Evolutionary conservation across 2,888 invertebrate species (phyloP), one percentile per base, ranked within the genome.

Genomic region (Epirrhoe alternata): DNA sequence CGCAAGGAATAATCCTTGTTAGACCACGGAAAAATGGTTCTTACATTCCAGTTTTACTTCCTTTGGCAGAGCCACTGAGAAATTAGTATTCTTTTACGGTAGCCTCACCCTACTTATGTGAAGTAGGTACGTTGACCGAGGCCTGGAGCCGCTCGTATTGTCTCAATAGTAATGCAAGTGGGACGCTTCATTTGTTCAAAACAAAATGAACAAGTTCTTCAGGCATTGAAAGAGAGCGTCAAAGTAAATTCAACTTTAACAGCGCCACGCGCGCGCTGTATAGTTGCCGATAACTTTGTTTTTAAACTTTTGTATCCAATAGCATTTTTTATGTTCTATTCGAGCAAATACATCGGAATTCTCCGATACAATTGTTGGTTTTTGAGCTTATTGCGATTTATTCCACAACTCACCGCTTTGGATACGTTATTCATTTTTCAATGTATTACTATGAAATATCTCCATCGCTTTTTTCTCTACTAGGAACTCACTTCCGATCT

Each of bases 211-310:
- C 69, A 58, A 66, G 65, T 57, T 57, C 61, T 59, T 55, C 58
- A 38, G 53, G 60, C 64, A 61, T 68, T 69, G 71, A 73, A 73
- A 67, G 61, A 66, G 52, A 68, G 74, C 72, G 73, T 69, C 74
- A 72, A 80, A 80, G 75, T 81, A 79, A 79, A 79, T 80, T 77
- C 78, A 82, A 82, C 73, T 80, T 77, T 74, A 76, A 77, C 76
- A 78, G 74, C 71, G 71, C 77, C 68, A 76, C 74, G 75, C 75
- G 72, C 74, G 73, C 71, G 69, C 71, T 67, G 67, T 61, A 68
- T 71, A 68, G 69, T 72, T 65, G 63, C 67, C 66, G 62, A 61
- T 71, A 73, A 74, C 70, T 76, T 64, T 64, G 61, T 68, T 69
- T 58, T 69, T 38, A 38, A 50, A 67, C 61, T 73, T 71, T 68